Base-by-base conservation (phyloP, 2,888 invertebrate species). In the Noctua fimbriata region DNA sequence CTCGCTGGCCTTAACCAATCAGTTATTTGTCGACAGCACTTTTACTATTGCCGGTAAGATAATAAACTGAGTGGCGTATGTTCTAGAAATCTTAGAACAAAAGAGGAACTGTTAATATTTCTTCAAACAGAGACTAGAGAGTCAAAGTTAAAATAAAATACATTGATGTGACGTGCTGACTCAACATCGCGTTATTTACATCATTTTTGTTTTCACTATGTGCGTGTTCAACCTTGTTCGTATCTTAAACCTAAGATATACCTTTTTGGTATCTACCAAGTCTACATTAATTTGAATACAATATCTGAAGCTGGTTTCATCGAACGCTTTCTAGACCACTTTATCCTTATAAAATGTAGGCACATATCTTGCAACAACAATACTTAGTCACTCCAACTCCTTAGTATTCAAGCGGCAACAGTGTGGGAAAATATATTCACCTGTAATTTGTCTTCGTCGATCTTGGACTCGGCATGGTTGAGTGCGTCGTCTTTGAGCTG, bases 371-470 rank as follows among this genome's bases (percentile, higher is more conserved):
- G 28, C 58, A 73, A 67, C 49, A 71, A 71, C 44, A 65, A 65
- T 28, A 78, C 18, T 41, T 24, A 32, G n/a, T 60, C 28, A 60
- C 49, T 47, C 32, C 44, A 82, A 71, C 67, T 70, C 28, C 12
- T 85, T 72, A 69, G 74, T 74, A 84, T 82, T 77, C 77, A 78
- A 65, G 63, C 65, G 41, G 58, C 66, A n/a, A 73, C 66, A 73
- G 63, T 79, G 80, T 85, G 84, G 84, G 76, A 85, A 84, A 78
- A 73, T 49, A 63, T 86, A 88, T 83, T 77, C 92, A 97, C 97
- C 96, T 97, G 97, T 87, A 97, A 90, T 92, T 95, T 97, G 79
- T 97, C 96, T 91, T 97, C 97, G 82, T 97, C 94, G 63, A 96
- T 92, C 89, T 96, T 96, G 36, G 97, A 95, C 90, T 97, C 97